These are phyloP conservation scores for Pipistrellus pipistrellus DNA, from an alignment of 2,797 vertebrate genomes.

Conservation along the genomic window DNA sequence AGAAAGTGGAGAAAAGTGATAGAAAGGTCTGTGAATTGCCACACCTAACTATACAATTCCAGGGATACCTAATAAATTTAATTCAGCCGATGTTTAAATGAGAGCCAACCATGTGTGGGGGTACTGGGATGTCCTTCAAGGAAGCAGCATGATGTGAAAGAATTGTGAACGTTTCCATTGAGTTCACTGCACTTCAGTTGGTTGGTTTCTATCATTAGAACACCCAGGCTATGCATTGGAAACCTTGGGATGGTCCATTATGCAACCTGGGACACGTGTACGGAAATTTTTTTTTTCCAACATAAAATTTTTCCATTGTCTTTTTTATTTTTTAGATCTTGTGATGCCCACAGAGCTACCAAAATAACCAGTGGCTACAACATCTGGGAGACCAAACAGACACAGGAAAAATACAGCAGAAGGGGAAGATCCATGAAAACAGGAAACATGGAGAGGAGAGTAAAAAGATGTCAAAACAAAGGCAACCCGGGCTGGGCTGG, in stretches of 20 bases:
- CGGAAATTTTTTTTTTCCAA: constrained; percentile 78
- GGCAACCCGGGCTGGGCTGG: background rate
- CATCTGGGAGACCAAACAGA: constrained; percentile 89
- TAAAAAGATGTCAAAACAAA: constrained; percentile 90
- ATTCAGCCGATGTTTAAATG: background rate
- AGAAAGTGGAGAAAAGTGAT: background rate
- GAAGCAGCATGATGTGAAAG: background rate
- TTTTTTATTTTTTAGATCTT: constrained; percentile 74
- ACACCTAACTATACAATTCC: background rate
- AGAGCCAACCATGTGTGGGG: background rate
- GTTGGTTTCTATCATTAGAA: background rate
- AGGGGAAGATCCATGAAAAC: constrained; percentile 89
- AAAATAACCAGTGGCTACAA: constrained; percentile 86
- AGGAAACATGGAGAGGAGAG: constrained; percentile 88
- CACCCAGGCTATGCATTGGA: constrained; percentile 64
- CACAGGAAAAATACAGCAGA: constrained; percentile 89
- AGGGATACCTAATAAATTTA: background rate
- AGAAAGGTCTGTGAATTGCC: background rate
- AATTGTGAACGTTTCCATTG: rapidly evolving
- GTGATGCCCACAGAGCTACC: constrained; percentile 85
- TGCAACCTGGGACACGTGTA: constrained; percentile 42
- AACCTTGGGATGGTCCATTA: background rate
- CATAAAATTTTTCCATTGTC: constrained; percentile 85
- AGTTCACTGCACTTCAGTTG: background rate
- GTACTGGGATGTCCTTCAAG: background rate